phyloP scores from a whole-genome alignment of 2,888 invertebrate genomes.

The Eutolmus rufibarbis region DNA sequence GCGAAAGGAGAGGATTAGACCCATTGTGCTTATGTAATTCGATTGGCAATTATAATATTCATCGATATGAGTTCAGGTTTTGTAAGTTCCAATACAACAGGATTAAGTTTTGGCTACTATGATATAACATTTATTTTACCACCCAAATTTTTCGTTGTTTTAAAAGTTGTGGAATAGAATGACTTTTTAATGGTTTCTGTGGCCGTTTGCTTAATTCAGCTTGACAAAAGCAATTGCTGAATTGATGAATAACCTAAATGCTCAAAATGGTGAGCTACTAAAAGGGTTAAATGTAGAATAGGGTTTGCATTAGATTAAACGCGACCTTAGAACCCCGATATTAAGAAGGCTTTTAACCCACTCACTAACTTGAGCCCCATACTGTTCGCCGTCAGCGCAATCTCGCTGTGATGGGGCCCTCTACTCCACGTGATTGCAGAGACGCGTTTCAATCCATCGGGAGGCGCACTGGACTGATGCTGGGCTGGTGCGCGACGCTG shows the following conservation, averaged over 20 bases:
- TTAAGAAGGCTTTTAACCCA: background rate
- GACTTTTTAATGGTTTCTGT: background rate
- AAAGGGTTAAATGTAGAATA: background rate
- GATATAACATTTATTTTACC: background rate
- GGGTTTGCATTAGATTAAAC: background rate
- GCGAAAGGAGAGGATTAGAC: too few species aligned
- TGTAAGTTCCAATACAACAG: background rate
- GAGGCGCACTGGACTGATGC: background rate
- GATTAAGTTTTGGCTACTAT: background rate
- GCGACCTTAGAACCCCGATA: background rate
- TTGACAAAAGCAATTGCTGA: background rate
- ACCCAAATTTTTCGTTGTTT: background rate
- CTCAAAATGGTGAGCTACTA: background rate
- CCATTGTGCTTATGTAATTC: too few species aligned
- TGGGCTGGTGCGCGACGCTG: background rate
- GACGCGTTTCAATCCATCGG: background rate
- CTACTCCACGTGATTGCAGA: background rate
- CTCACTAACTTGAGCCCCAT: background rate
- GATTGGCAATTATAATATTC: too few species aligned
- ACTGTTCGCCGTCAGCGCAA: background rate
- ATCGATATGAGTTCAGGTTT: too few species aligned
- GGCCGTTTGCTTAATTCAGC: background rate
- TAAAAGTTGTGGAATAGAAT: background rate
- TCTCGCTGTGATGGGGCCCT: background rate
- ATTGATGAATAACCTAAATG: background rate